Base-by-base conservation (phyloP, 1,140 invertebrate species). In the Bombus superbus region DNA sequence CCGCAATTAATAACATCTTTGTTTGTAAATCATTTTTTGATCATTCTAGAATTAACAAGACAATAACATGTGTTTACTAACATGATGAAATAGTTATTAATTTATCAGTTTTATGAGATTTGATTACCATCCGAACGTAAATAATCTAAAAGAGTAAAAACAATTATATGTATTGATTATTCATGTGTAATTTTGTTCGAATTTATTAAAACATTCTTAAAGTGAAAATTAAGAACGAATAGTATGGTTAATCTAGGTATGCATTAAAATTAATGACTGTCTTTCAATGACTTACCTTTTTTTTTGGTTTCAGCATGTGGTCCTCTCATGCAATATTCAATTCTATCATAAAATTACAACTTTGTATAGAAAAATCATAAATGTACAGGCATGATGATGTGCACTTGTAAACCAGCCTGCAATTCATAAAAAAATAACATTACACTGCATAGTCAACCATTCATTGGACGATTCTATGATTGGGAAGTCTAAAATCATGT, bases 281-380 rank as follows among this genome's bases (percentile, higher is more conserved):
- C n/a, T 73, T 28, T 64, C 25, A 3, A 15, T n/a, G 1, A 57
- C 53, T 78, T 78, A 79, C 53, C 6, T 38, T 57, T n/a, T 38
- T 38, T n/a, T 32, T 59, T 57, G 25, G 25, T 18, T 8, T 2
- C 28, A 47, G 13, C 53, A 84, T 53, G 40, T 38, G 40, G 18
- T 25, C 9, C 10, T 42, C 4, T 71, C 44, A 44, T 22, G 38
- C 42, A 62, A 18, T 15, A 69, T 78, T 78, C 15, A 25, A 47
- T 59, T 84, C 35, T 38, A 40, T 62, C 15, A 18, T 22, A 44
- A 35, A 83, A 57, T 78, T 35, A 22, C 13, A 11, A 57, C 38
- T 42, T 71, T 10, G 3, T n/a, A 11, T 42, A 71, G 47, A 22
- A 78, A 74, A 79, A 69, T 42, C 13, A 71, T 59, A 77, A 83